These are phyloP conservation scores for Leptura quadrifasciata DNA, from an alignment of 2,888 invertebrate genomes.

Conservation along the genomic window DNA sequence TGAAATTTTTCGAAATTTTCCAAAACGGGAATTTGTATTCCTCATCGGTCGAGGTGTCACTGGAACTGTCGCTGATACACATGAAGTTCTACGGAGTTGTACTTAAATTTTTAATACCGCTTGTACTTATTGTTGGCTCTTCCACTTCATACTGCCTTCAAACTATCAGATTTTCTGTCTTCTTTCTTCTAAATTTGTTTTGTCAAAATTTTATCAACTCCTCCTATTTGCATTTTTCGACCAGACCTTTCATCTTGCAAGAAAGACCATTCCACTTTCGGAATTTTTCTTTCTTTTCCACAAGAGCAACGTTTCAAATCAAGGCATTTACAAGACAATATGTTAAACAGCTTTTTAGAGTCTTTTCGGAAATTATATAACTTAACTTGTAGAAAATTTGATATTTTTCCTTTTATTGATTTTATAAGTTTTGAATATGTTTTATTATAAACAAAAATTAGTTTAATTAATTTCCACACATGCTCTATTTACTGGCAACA, in stretches of 20 bases:
- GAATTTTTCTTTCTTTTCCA: conserved; percentile 1
- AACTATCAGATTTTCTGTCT: conserved; percentile 25
- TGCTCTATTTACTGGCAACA: no score
- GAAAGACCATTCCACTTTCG: conserved; percentile 5
- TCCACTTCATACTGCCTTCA: background rate
- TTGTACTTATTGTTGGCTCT: conserved; percentile 8
- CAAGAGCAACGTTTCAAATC: conserved; percentile 10
- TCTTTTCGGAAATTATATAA: conserved; percentile 20
- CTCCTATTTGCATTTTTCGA: conserved; percentile 30
- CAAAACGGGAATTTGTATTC: background rate
- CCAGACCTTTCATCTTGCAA: conserved; percentile 10
- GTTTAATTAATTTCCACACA: conserved; percentile 29
- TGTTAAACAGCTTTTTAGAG: conserved; percentile 36
- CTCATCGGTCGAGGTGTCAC: background rate
- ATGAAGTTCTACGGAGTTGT: background rate
- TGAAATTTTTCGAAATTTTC: no score
- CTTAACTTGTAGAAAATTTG: conserved; percentile 29
- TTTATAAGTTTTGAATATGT: conserved; percentile 29
- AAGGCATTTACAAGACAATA: conserved; percentile 30
- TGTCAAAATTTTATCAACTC: conserved; percentile 18
- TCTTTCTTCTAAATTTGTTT: conserved; percentile 29
- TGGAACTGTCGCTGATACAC: background rate
- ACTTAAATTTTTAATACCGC: conserved; percentile 6
- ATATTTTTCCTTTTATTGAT: conserved; percentile 15
- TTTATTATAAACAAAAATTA: conserved; percentile 15